These are phyloP conservation scores for Cydia pomonella DNA, from an alignment of 1,140 invertebrate genomes.

Conservation along the genomic window DNA sequence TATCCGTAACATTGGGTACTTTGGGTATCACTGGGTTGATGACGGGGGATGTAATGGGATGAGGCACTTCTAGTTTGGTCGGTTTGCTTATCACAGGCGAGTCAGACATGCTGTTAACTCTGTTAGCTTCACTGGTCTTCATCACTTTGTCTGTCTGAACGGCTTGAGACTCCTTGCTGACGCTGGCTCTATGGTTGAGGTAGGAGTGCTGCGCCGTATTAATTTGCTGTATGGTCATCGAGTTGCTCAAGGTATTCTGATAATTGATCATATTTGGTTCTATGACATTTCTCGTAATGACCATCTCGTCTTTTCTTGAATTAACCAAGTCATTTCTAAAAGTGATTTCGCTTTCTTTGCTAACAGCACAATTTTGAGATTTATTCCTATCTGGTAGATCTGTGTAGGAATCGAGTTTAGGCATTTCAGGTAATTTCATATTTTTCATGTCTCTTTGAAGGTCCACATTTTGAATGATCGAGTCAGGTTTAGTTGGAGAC, in stretches of 20 bases:
- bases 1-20: constrained; percentile 67
- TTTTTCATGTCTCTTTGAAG: constrained; percentile 54
- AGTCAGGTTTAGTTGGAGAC: constrained; percentile 70
- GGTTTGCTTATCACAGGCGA: constrained; percentile 67
- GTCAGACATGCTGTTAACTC: constrained; percentile 55
- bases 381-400: constrained; percentile 59
- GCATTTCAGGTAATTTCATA: constrained; percentile 51
- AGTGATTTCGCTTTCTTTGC: constrained; percentile 63
- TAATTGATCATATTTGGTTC: constrained; percentile 62
- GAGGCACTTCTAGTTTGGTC: constrained; percentile 73
- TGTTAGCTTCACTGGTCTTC: constrained; percentile 61
- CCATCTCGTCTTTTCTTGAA: constrained; percentile 67
- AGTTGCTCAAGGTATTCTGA: constrained; percentile 61
- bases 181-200: constrained; percentile 60
- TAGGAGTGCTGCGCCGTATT: constrained; percentile 64
- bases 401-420: constrained; percentile 60
- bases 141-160: constrained; percentile 72
- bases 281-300: constrained; percentile 66
- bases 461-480: constrained; percentile 69
- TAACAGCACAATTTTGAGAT: constrained; percentile 53
- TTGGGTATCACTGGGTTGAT: constrained; percentile 73
- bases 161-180: constrained; percentile 69
- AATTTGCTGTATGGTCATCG: constrained; percentile 73
- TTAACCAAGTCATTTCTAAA: constrained; percentile 62
- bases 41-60: constrained; percentile 73